Conservation (phyloP, 2,797 vertebrate species). For the Capromys pilorides region DNA sequence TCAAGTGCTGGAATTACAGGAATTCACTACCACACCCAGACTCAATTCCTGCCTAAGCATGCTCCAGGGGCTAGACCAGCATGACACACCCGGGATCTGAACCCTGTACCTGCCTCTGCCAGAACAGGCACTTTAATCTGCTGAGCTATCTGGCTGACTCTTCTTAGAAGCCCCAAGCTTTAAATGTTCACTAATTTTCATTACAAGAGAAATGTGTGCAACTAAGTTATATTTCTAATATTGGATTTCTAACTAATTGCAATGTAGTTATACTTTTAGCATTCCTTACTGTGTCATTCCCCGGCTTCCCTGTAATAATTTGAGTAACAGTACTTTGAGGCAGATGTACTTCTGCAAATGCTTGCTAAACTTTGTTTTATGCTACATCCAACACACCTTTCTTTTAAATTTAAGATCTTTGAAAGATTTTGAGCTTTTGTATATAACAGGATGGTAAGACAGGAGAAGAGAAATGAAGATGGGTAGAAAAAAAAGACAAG, state of each 20-base stretch:
- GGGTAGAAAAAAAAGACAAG: background rate
- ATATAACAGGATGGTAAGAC: background rate
- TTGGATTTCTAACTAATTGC: background rate
- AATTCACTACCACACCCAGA: too few species aligned
- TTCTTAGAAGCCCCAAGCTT: background rate
- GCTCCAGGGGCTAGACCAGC: too few species aligned
- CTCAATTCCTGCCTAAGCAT: too few species aligned
- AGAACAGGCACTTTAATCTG: too few species aligned
- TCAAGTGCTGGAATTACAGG: too few species aligned
- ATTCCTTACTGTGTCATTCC: background rate
- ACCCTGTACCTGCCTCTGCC: too few species aligned
- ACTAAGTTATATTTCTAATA: background rate
- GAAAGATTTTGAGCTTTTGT: background rate
- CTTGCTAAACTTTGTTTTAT: background rate
- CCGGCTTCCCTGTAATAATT: accelerated
- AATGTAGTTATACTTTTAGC: background rate
- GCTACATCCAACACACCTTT: background rate
- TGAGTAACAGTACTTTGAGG: background rate
- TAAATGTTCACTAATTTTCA: background rate
- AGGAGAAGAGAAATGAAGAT: background rate
- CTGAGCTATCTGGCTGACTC: too few species aligned
- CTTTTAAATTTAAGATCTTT: background rate
- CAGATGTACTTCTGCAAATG: background rate
- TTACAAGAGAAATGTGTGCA: background rate
- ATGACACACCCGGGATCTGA: too few species aligned